These are phyloP conservation scores for Bombus soroeensis DNA, from an alignment of 1,140 invertebrate genomes.

Conservation along the genomic window DNA sequence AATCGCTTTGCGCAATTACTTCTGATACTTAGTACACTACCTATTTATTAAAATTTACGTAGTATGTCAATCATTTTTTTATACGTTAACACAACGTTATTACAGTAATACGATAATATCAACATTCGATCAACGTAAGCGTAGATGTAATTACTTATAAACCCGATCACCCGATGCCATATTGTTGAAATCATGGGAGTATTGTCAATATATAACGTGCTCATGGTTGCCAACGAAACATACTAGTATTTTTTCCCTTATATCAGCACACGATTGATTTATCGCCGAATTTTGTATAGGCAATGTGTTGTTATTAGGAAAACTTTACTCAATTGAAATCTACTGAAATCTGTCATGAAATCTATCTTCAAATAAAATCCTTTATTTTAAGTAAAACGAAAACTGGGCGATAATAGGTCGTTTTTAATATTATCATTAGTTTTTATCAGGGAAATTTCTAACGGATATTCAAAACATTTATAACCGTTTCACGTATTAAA, in stretches of 20 bases:
- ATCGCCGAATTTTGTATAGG: neutral
- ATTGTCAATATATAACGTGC: constrained; percentile 19
- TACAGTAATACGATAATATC: constrained; percentile 4
- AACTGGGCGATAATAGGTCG: neutral
- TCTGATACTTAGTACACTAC: neutral
- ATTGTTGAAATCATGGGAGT: constrained; percentile 41
- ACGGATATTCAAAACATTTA: neutral
- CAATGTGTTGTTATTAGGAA: neutral
- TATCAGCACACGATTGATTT: neutral
- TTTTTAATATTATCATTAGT: neutral
- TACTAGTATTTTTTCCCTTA: neutral
- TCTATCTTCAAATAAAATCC: neutral
- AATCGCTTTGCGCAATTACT: neutral
- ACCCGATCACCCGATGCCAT: constrained; percentile 24
- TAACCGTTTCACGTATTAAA: neutral
- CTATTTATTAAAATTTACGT: neutral
- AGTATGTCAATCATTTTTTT: constrained; percentile 15
- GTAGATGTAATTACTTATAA: neutral
- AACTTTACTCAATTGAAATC: constrained; percentile 12
- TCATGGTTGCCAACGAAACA: constrained; percentile 11
- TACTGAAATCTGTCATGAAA: neutral
- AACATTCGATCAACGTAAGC: constrained; percentile 2
- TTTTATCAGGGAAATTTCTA: constrained; percentile 9
- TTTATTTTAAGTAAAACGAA: neutral
- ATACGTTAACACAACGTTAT: neutral